Conservation (phyloP, 2,797 vertebrate species). For the Micropoecilia bifurca region DNA sequence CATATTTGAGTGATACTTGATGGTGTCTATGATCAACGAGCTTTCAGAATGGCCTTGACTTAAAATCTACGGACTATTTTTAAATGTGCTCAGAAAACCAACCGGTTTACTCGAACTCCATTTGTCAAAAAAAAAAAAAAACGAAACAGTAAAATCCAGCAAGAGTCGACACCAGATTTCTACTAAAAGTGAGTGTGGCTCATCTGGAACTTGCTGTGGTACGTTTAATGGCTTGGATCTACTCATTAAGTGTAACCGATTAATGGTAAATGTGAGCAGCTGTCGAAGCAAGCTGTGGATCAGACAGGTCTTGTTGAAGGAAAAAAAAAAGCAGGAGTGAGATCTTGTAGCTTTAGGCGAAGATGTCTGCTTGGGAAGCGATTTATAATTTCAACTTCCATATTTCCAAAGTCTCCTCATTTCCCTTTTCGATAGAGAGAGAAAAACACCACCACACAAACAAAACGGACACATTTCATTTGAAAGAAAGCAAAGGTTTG, state of each 20-base stretch:
- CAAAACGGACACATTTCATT: background rate
- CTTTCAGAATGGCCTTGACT: background rate
- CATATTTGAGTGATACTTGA: background rate
- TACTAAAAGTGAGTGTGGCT: background rate
- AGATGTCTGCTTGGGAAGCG: background rate
- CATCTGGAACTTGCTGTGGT: background rate
- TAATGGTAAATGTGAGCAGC: constrained; percentile 1
- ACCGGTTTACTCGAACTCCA: background rate
- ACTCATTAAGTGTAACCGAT: background rate
- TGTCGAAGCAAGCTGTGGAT: background rate
- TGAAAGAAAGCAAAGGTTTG: background rate
- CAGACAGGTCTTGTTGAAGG: background rate
- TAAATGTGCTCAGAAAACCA: background rate
- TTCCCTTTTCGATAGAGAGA: background rate
- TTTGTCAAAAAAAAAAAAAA: background rate
- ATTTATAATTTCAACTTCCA: background rate
- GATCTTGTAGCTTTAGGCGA: background rate
- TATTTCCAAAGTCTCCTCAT: background rate
- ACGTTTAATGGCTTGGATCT: background rate
- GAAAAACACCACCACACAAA: background rate
- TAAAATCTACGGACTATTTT: background rate
- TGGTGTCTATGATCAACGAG: background rate
- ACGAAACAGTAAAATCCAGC: background rate
- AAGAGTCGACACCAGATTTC: background rate
- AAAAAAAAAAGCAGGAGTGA: background rate